phyloP scores from a whole-genome alignment of 2,113 vertebrate genomes.

The Channa maculata region DNA sequence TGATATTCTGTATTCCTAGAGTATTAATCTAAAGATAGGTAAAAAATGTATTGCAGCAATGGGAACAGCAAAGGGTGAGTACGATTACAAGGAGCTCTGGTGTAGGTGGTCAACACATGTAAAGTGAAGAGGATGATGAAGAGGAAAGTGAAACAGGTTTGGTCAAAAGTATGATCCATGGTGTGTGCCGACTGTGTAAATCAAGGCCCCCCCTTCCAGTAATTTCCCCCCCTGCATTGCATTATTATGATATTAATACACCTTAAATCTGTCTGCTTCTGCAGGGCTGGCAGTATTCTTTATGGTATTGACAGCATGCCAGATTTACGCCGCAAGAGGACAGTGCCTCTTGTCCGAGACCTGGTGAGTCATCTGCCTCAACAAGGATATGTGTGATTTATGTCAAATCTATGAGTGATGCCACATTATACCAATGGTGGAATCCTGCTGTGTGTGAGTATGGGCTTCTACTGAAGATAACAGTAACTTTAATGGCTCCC shows the following conservation, averaged over 20 bases:
- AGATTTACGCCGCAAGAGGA: conserved; percentile 96
- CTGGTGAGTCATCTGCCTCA: conserved; percentile 90
- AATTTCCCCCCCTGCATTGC: conserved; percentile 75
- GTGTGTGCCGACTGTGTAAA: conserved; percentile 74
- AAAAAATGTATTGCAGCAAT: neutral
- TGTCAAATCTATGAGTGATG: conserved; percentile 68
- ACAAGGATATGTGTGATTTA: conserved; percentile 81
- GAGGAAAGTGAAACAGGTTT: conserved; percentile 47
- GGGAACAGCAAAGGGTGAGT: conserved; percentile 12
- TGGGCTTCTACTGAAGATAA: conserved; percentile 29
- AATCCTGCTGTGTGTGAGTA: conserved; percentile 55
- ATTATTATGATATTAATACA: conserved; percentile 88
- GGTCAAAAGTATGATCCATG: conserved; percentile 67
- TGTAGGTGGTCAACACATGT: conserved; percentile 27
- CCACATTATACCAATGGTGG: conserved; percentile 58
- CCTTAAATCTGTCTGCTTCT: conserved; percentile 78
- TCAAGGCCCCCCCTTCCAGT: conserved; percentile 69
- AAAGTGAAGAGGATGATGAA: conserved; percentile 27
- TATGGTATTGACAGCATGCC: conserved; percentile 99
- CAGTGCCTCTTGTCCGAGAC: conserved; percentile 95
- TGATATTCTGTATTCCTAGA: neutral
- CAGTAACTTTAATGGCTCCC: conserved; percentile 30
- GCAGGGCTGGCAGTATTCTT: conserved; percentile 90
- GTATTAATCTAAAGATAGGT: neutral
- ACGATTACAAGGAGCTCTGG: conserved; percentile 18